These are phyloP conservation scores for Pholis gunnellus DNA, from an alignment of 2,113 vertebrate genomes.

Conservation along the genomic window DNA sequence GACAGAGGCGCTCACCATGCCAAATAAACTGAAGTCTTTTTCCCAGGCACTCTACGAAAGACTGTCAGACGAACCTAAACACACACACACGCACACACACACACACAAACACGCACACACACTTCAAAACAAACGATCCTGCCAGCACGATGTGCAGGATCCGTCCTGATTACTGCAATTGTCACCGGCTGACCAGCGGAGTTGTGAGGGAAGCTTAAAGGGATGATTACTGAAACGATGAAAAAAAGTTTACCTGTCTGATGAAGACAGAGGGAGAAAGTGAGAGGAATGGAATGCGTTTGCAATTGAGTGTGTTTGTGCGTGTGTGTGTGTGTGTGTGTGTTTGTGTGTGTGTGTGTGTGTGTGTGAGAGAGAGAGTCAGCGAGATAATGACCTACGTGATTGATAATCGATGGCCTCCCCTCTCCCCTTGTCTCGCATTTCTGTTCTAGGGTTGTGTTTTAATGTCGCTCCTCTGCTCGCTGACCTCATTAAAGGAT, in stretches of 20 bases:
- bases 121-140: constrained; percentile 51
- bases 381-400: constrained; percentile 81
- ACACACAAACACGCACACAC: constrained; percentile 28
- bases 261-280: constrained; percentile 51
- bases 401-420: constrained; percentile 87
- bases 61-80: constrained; percentile 69
- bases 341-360: constrained; percentile 35
- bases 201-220: constrained; percentile 47
- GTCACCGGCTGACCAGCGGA: constrained; percentile 63
- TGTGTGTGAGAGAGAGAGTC: constrained; percentile 35
- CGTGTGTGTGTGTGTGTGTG: constrained; percentile 13
- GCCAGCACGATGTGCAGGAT: constrained; percentile 44
- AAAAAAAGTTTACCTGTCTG: constrained; percentile 67
- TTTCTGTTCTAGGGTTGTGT: constrained; percentile 85
- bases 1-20: constrained; percentile 68
- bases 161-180: constrained; percentile 61
- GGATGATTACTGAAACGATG: constrained; percentile 54
- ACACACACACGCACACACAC: constrained; percentile 22
- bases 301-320: constrained; percentile 47
- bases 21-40: constrained; percentile 69
- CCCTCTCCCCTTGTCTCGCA: constrained; percentile 78
- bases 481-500: constrained; percentile 88
- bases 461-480: constrained; percentile 84
- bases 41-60: constrained; percentile 62
- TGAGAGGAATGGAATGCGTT: constrained; percentile 58